Evolutionary conservation across 2,797 vertebrate genomes (phyloP).

Genomic region (Semotilus atromaculatus): DNA sequence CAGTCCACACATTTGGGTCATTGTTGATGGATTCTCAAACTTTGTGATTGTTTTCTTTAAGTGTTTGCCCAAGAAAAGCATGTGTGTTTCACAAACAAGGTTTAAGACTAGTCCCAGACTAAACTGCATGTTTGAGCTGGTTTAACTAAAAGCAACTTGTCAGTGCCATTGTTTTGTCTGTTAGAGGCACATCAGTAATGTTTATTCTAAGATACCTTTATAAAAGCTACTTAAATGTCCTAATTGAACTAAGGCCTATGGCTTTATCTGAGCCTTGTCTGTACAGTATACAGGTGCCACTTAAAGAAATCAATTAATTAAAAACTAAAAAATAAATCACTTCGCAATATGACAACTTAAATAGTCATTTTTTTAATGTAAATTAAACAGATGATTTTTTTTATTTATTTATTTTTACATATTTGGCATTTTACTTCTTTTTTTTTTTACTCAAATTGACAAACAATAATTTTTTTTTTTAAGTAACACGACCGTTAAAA

Average conservation of each 20-base stretch:
- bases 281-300: too few relatives aligned
- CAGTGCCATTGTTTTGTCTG: too few relatives aligned
- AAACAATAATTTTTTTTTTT: not conserved
- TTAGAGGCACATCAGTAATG: too few relatives aligned
- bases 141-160: too few relatives aligned
- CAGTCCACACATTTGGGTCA: not conserved
- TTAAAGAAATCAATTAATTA: not conserved
- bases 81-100: not conserved
- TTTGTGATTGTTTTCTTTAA: not conserved
- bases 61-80: not conserved
- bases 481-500: fast-evolving
- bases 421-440: not conserved
- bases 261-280: too few relatives aligned
- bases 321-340: not conserved
- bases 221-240: too few relatives aligned
- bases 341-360: not conserved
- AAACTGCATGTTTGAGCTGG: too few relatives aligned
- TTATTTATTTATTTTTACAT: not conserved
- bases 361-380: not conserved
- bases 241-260: too few relatives aligned
- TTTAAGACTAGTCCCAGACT: too few relatives aligned
- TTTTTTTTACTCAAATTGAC: not conserved
- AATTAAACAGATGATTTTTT: not conserved
- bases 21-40: not conserved
- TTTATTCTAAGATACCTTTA: too few relatives aligned